Evolutionary conservation across 2,888 invertebrate species (phyloP).

Genomic region (Acronicta psi): DNA sequence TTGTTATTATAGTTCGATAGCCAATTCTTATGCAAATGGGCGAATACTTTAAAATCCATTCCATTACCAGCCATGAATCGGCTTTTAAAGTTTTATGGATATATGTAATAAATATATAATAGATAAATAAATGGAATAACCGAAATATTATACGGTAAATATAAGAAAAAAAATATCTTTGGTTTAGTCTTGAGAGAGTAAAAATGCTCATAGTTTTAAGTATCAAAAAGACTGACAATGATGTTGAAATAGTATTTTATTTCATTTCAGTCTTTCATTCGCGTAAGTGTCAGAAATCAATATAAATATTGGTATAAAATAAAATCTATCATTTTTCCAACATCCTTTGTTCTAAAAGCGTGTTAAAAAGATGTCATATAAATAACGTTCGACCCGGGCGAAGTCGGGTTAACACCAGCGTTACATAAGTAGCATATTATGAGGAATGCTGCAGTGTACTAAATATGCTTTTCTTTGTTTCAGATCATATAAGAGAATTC

Average conservation of each 20-base stretch:
- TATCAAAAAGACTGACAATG: too few species aligned
- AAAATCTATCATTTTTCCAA: too few species aligned
- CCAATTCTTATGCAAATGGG: conserved; percentile 50
- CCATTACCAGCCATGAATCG: conserved; percentile 20
- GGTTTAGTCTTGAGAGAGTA: too few species aligned
- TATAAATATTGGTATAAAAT: too few species aligned
- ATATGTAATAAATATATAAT: background rate
- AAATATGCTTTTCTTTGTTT: conserved; percentile 63
- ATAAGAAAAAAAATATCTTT: too few species aligned
- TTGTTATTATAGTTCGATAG: conserved; percentile 37
- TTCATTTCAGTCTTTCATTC: too few species aligned
- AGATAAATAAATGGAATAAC: too few species aligned
- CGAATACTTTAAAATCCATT: conserved; percentile 30
- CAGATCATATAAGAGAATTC: conserved; percentile 90
- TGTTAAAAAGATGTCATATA: background rate
- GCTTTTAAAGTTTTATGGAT: conserved; percentile 32
- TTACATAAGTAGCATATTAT: conserved; percentile 11
- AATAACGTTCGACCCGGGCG: background rate
- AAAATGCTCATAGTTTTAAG: too few species aligned
- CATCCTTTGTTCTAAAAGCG: too few species aligned
- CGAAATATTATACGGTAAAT: too few species aligned
- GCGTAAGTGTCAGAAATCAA: too few species aligned
- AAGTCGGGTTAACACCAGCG: background rate
- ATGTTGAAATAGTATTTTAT: too few species aligned
- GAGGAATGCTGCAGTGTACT: conserved; percentile 25